Evolutionary conservation across 37 sponge, comb jelly and placozoan genomes (phyloP).

Genomic region (Trichoplax adhaerens): DNA sequence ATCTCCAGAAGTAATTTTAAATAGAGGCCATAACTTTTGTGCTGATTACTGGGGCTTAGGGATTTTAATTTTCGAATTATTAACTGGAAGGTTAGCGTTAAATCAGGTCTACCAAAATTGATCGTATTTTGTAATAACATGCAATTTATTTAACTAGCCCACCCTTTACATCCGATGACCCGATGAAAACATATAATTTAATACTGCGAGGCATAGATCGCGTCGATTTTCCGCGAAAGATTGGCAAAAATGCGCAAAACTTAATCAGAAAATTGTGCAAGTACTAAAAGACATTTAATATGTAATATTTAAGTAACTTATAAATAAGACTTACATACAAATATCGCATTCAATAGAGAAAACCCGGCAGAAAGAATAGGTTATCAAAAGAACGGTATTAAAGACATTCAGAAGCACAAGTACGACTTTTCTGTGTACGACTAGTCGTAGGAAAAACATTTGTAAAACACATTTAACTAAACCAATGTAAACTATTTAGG

Average conservation of each 20-base stretch:
- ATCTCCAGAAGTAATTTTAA: too few relatives aligned
- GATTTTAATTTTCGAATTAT: too few relatives aligned
- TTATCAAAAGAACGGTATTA: conserved; percentile 70
- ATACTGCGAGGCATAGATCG: conserved; percentile 87
- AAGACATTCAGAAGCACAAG: conserved; percentile 80
- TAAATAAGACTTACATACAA: not conserved
- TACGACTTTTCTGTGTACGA: not conserved
- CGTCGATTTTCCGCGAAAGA: conserved; percentile 83
- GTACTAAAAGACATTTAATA: not conserved
- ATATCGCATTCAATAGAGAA: conserved; percentile 22
- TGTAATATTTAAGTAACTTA: not conserved
- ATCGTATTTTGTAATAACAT: not conserved
- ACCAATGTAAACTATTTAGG: conserved; percentile 15
- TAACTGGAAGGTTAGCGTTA: too few relatives aligned
- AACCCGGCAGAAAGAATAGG: conserved; percentile 86
- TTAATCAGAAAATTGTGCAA: conserved; percentile 79
- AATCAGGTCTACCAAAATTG: not conserved
- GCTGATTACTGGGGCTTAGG: too few relatives aligned
- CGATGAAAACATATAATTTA: conserved; percentile 97
- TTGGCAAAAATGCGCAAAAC: conserved; percentile 66
- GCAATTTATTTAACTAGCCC: conserved; percentile 23
- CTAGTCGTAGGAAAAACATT: too few relatives aligned
- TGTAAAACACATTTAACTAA: not conserved
- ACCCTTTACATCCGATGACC: conserved; percentile 83
- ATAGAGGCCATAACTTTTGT: too few relatives aligned